Evolutionary conservation across 2,113 vertebrate genomes (phyloP).

Genomic region (Prolemur simus): DNA sequence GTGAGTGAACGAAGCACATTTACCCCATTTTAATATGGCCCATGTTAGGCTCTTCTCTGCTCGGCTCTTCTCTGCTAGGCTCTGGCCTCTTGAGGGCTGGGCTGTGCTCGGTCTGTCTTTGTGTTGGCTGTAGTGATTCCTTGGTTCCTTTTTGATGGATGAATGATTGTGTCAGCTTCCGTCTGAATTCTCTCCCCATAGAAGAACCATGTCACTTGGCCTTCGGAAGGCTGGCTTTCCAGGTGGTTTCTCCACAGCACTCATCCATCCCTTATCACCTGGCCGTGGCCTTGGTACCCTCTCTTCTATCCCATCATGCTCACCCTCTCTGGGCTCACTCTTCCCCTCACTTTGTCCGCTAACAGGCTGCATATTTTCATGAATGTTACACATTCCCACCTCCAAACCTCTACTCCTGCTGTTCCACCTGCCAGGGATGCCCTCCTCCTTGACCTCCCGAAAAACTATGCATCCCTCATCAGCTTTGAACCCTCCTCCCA

Average conservation of each 20-base stretch:
- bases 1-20: neutral
- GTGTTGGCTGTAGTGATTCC: neutral
- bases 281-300: too few species aligned
- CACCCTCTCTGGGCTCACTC: neutral
- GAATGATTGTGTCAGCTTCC: neutral
- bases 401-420: neutral
- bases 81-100: neutral
- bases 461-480: neutral
- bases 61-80: neutral
- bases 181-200: neutral
- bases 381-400: neutral
- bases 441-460: neutral
- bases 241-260: neutral
- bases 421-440: neutral
- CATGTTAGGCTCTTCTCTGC: neutral
- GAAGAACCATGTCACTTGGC: neutral
- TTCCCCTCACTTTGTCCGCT: neutral
- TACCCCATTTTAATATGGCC: neutral
- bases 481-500: neutral
- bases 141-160: neutral
- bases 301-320: neutral
- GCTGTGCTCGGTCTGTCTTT: neutral
- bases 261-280: too few species aligned
- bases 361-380: neutral
- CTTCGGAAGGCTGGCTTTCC: neutral